Conservation (phyloP, 2,888 invertebrate genomes). For the Trilocha varians region DNA sequence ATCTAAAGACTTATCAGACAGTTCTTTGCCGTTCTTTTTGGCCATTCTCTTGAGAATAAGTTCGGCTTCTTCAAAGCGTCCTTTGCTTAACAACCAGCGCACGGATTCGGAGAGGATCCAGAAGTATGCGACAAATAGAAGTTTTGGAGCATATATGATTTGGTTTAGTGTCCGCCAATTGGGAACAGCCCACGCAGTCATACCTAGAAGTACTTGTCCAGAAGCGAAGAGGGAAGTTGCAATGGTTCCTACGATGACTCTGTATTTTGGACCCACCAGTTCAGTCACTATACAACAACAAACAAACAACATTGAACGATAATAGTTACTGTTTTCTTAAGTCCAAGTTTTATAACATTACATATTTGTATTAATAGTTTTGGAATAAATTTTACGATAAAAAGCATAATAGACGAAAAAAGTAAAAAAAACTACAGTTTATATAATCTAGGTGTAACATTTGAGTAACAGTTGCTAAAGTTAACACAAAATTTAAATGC, state of each 20-base stretch:
- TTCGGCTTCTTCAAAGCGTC: slow-evolving; percentile 76
- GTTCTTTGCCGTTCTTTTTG: slow-evolving; percentile 63
- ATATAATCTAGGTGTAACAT: too few species aligned
- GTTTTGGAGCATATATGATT: slow-evolving; percentile 78
- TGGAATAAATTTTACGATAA: background rate
- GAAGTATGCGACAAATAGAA: slow-evolving; percentile 77
- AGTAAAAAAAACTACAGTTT: background rate
- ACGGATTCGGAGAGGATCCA: slow-evolving; percentile 82
- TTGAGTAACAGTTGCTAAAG: too few species aligned
- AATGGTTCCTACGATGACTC: slow-evolving; percentile 80
- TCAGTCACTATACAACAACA: slow-evolving; percentile 74
- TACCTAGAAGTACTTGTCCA: slow-evolving; percentile 78
- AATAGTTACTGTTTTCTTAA: background rate
- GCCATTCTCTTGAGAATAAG: slow-evolving; percentile 75
- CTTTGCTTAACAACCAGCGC: slow-evolving; percentile 83
- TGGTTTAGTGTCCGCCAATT: slow-evolving; percentile 80
- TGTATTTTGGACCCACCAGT: slow-evolving; percentile 79
- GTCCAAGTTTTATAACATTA: background rate
- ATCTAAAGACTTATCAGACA: slow-evolving; percentile 43
- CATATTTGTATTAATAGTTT: background rate
- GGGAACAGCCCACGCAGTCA: slow-evolving; percentile 78
- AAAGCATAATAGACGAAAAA: background rate
- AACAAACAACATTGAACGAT: too few species aligned
- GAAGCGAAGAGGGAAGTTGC: slow-evolving; percentile 79
- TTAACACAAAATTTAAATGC: too few species aligned